phyloP scores from a whole-genome alignment of 2,888 invertebrate species.

The Hetaerina titia region DNA sequence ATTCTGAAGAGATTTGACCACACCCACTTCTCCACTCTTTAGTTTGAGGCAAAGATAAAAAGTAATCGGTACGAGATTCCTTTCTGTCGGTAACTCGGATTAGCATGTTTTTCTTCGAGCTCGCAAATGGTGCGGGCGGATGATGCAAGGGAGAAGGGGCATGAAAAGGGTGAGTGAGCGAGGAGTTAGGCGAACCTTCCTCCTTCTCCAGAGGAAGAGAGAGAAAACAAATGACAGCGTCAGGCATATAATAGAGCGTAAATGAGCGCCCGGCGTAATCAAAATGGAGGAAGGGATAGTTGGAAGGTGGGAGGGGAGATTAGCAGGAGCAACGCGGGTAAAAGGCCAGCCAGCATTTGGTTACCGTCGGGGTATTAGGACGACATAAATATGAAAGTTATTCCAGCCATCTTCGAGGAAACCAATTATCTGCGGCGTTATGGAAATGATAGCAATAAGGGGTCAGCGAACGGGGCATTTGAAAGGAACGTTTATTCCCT shows the following conservation, averaged over 20 bases:
- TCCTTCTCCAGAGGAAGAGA: neutral
- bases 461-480: neutral
- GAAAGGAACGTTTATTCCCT: neutral
- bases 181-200: neutral
- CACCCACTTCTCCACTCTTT: neutral
- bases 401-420: neutral
- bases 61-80: neutral
- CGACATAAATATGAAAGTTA: neutral
- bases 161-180: neutral
- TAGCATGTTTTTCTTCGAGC: neutral
- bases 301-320: neutral
- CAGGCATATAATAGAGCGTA: neutral
- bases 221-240: neutral
- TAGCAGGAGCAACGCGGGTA: neutral
- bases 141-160: neutral
- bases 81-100: neutral
- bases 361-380: neutral
- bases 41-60: neutral
- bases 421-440: neutral
- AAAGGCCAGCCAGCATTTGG: neutral
- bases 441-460: neutral
- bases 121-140: neutral
- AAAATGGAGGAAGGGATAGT: neutral
- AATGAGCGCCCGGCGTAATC: neutral
- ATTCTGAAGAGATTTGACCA: neutral